Base-by-base conservation (phyloP, 1,140 invertebrate species). In the Polypedilum vanderplanki region DNA sequence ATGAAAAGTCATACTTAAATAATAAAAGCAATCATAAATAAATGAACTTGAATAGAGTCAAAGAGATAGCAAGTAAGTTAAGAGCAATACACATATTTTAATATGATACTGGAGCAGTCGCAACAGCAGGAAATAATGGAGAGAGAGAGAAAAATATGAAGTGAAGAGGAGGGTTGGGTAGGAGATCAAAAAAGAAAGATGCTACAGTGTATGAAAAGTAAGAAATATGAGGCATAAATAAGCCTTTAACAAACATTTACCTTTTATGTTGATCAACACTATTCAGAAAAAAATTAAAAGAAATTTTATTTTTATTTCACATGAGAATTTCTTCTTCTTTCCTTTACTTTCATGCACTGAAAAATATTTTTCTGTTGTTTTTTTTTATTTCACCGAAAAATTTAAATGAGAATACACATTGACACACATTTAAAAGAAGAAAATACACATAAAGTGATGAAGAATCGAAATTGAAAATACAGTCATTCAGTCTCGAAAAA, bases 391-490 rank as follows among this genome's bases (percentile, higher is more conserved):
- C 46, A 57, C 12, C 46, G 46, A 57, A 57, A 57, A 57, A 57
- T n/a, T n/a, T 57, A n/a, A 57, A 57, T 57, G 46, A n/a, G n/a
- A 57, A 57, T 57, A 57, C 46, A 57, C 46, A 57, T 57, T 57
- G 46, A 57, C 46, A 57, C 46, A 57, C 46, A 57, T 57, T 57
- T 57, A 46, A 1, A n/a, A 33, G 24, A 33, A 33, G 5, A 33
- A 33, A 33, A 33, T 33, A 33, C 24, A 33, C 24, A n/a, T n/a
- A n/a, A n/a, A 33, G 24, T 33, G 24, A 33, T 3, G 5, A 33
- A 33, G 5, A 33, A 33, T 33, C 24, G 24, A 33, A 33, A 33
- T 3, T 33, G 24, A 5, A 33, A 33, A 33, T 33, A 33, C 24
- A 33, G 2, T 33, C 24, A 33, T 33, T 33, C 5, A 33, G 24